Evolutionary conservation across 2,888 invertebrate genomes (phyloP), one percentile per base, ranked within the genome.

Genomic region (Aquatica leii): DNA sequence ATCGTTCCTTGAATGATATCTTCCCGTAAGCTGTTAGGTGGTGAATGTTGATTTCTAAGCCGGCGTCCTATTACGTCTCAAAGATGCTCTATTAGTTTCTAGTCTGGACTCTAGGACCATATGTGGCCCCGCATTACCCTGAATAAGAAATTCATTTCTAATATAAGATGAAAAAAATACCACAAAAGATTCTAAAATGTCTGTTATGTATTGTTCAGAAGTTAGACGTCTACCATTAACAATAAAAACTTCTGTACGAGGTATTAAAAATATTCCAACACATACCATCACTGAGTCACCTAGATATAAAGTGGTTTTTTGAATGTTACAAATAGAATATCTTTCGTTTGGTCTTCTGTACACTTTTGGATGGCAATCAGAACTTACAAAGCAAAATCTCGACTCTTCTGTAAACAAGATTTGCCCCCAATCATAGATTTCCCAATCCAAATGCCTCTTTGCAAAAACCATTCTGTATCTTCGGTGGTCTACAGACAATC

Each of bases 281-380:
- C 49, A 50, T 12, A 50, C n/a, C 24, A 50, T 50, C 12, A 24
- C 20, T 12, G 24, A 50, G 21, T 12, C n/a, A 12, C 49, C 24
- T 24, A 2, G 8, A 5, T 50, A 50, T 50, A 21, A 50, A 8
- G 31, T 24, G 24, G 49, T 50, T 50, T 50, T 1, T 2, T 8
- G 2, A 20, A 50, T 24, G 21, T 50, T 48, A n/a, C 48, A 48
- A 9, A 6, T 6, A 18, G 18, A 1, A 20, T 48, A 48, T 18
- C 48, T 48, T 48, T 48, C 48, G n/a, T 48, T 15, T 15, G 48
- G 18, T 17, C 14, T 48, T 18, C 20, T 6, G n/a, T 48, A 48
- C 37, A 37, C 37, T 11, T 11, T 37, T 4, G 37, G 11, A 11
- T 6, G 24, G 6, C 24, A 6, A 12, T 37, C 14, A 37, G 37